Evolutionary conservation across 2,113 vertebrate species (phyloP), one percentile per base, ranked within the genome.

Genomic region (Benitochromis conjunctus): DNA sequence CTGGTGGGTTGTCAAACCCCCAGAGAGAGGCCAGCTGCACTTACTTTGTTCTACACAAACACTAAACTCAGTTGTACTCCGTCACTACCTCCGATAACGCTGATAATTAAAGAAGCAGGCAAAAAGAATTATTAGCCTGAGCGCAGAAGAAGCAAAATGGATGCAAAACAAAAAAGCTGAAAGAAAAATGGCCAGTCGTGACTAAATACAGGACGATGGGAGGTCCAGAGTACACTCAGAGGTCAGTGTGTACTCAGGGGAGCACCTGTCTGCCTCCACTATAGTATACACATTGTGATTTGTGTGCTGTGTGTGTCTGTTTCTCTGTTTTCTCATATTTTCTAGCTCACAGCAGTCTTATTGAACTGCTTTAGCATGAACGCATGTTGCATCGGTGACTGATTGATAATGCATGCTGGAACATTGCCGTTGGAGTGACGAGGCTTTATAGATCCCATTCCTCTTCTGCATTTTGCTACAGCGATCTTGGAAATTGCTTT

Each of bases 181-280:
- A 58, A 83, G 87, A 86, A 58, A 88, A 83, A 90, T 71, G 81
- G 69, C 38, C 82, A 88, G 88, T 89, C 29, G 81, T 91, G 94
- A 90, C 87, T 92, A 92, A 90, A 87, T 82, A 89, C 82, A 36
- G 71, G 86, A 60, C 88, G 84, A 90, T 84, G 88, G 87, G 90
- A 94, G 93, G 94, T 94, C 91, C 57, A 41, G 86, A 82, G 90
- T 92, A 86, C 92, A 90, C 88, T 81, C 60, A 31, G 92, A 94
- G 94, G 94, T 94, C 94, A 95, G 90, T 18, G 46, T 84, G 88
- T 4, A 79, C 94, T 93, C 92, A 64, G 46, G 90, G 89, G 89
- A 92, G 77, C 51, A 53, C 57, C 74, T 60, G 88, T 93, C 86
- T 81, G 11, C 64, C 81, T 92, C 88, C 69, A 51, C 82, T 79